Conservation (phyloP, 2,113 vertebrate genomes). For the Larimichthys crocea region DNA sequence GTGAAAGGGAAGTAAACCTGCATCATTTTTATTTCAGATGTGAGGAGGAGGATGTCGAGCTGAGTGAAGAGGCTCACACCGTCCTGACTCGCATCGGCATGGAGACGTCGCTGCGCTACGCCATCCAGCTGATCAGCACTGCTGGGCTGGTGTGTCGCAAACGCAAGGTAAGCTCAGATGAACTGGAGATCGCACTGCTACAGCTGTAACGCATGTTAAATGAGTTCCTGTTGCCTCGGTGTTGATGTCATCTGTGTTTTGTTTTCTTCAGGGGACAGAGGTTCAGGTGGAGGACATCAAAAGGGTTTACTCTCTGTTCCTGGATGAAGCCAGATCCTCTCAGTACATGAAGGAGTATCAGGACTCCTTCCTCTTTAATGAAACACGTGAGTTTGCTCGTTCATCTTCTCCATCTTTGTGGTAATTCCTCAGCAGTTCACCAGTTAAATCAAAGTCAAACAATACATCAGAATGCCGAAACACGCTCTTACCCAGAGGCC, state of each 20-base stretch:
- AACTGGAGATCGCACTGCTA: neutral
- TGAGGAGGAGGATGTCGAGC: slow-evolving; percentile 94
- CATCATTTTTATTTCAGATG: slow-evolving; percentile 79
- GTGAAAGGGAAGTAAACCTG: neutral
- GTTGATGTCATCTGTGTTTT: slow-evolving; percentile 16
- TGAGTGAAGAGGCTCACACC: slow-evolving; percentile 91
- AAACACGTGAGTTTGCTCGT: slow-evolving; percentile 87
- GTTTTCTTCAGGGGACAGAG: slow-evolving; percentile 87
- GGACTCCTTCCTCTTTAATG: slow-evolving; percentile 94
- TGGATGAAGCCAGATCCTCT: slow-evolving; percentile 92
- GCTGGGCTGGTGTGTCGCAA: slow-evolving; percentile 93
- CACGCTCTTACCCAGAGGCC: neutral
- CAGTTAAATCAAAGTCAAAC: neutral
- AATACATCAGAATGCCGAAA: neutral
- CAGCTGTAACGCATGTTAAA: neutral
- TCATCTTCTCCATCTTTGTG: neutral
- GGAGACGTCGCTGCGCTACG: slow-evolving; percentile 92
- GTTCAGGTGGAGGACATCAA: slow-evolving; percentile 96
- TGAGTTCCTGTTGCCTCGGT: neutral
- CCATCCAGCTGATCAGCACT: slow-evolving; percentile 94
- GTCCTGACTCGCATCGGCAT: slow-evolving; percentile 92
- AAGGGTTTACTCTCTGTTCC: slow-evolving; percentile 92
- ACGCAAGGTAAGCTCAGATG: slow-evolving; percentile 83
- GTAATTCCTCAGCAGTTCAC: neutral
- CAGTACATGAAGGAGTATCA: slow-evolving; percentile 97